These are phyloP conservation scores for Syngnathus acus DNA, from an alignment of 2,797 vertebrate species.

Conservation along the genomic window DNA sequence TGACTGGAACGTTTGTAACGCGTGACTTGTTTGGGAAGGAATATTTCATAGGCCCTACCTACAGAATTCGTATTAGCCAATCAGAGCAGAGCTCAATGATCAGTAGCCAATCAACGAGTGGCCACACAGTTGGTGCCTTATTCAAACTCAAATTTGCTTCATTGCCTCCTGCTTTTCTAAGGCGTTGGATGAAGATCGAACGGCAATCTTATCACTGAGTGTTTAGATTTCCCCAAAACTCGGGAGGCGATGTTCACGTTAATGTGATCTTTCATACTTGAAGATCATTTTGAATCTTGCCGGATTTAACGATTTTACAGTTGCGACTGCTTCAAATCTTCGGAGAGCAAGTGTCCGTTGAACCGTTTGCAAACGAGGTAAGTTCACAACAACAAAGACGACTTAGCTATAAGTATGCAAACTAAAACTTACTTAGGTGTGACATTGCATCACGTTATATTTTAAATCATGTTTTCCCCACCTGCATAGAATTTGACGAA, in stretches of 20 bases:
- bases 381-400: not conserved
- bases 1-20: slow-evolving; percentile 17
- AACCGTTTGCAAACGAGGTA: not conserved
- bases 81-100: not conserved
- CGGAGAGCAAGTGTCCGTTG: not conserved
- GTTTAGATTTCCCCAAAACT: not conserved
- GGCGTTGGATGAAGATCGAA: not conserved
- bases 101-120: slow-evolving; percentile 32
- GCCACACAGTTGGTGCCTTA: slow-evolving; percentile 6
- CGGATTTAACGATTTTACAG: not conserved
- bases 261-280: not conserved
- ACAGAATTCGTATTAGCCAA: slow-evolving; percentile 14
- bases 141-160: not conserved
- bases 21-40: slow-evolving; percentile 17
- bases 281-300: not conserved
- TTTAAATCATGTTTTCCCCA: not conserved
- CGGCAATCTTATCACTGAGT: not conserved
- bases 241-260: not conserved
- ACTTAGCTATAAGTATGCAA: too few relatives aligned
- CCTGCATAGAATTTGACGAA: not conserved
- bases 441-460: not conserved
- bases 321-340: not conserved
- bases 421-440: not conserved
- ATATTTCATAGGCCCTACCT: not conserved
- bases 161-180: not conserved